Conservation (phyloP, 2,888 invertebrate genomes). For the Selenia dentaria region DNA sequence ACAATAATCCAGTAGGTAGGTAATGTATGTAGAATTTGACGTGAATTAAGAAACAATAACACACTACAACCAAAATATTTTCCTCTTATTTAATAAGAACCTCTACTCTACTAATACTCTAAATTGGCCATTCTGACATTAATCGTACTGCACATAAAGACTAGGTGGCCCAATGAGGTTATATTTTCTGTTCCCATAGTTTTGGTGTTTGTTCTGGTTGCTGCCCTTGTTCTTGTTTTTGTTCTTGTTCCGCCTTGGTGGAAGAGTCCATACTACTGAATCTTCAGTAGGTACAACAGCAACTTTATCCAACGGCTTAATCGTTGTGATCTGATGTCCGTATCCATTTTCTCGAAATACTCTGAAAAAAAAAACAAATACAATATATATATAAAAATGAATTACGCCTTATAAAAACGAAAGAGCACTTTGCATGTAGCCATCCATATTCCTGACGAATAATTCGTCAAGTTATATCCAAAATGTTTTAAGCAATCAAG, state of each 20-base stretch:
- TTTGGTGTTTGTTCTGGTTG: slow-evolving; percentile 22
- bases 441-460: too few species aligned
- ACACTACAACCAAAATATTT: too few species aligned
- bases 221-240: slow-evolving; percentile 27
- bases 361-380: slow-evolving; percentile 35
- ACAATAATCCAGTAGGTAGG: too few species aligned
- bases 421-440: too few species aligned
- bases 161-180: slow-evolving; percentile 43
- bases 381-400: not conserved
- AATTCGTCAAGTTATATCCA: too few species aligned
- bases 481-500: too few species aligned
- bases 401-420: too few species aligned
- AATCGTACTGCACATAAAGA: slow-evolving; percentile 37
- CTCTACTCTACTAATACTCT: too few species aligned
- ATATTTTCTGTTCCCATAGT: slow-evolving; percentile 15
- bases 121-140: too few species aligned
- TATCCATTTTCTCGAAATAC: slow-evolving; percentile 38
- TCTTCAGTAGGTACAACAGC: slow-evolving; percentile 43
- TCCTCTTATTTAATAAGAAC: too few species aligned
- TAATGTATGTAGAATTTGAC: too few species aligned
- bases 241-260: slow-evolving; percentile 49
- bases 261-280: slow-evolving; percentile 68
- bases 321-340: slow-evolving; percentile 22
- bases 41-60: too few species aligned
- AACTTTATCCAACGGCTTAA: slow-evolving; percentile 26